Conservation (phyloP, 2,113 vertebrate genomes). For the Alligator sinensis region DNA sequence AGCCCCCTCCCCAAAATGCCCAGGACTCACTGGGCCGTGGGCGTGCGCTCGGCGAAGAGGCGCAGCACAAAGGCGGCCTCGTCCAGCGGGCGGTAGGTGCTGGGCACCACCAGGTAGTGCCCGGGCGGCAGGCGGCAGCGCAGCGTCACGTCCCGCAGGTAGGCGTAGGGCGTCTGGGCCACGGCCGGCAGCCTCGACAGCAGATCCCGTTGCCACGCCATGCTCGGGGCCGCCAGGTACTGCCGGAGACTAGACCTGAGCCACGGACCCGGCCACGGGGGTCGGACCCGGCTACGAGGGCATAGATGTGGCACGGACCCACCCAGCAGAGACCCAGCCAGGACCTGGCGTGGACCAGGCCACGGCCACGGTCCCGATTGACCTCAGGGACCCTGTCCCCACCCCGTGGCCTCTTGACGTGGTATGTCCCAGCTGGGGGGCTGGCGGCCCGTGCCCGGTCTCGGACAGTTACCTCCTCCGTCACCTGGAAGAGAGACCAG, state of each 20-base stretch:
- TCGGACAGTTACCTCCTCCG: slow-evolving; percentile 61
- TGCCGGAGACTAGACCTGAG: not conserved
- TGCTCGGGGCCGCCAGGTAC: slow-evolving; percentile 56
- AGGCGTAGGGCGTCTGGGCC: slow-evolving; percentile 19
- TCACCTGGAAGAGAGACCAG: slow-evolving; percentile 49
- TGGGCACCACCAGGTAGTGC: slow-evolving; percentile 74
- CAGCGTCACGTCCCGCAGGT: slow-evolving; percentile 65
- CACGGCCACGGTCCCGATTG: too few relatives aligned
- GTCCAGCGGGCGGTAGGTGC: slow-evolving; percentile 45
- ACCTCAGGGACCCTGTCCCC: too few relatives aligned
- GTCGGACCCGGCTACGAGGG: too few relatives aligned
- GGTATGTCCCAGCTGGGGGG: too few relatives aligned
- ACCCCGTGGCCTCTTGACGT: too few relatives aligned
- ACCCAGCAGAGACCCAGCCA: too few relatives aligned
- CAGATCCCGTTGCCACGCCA: slow-evolving; percentile 36
- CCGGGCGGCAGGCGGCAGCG: slow-evolving; percentile 62
- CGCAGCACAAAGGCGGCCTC: slow-evolving; percentile 71
- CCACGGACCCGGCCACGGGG: too few relatives aligned
- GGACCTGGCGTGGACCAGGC: too few relatives aligned
- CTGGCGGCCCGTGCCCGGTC: too few relatives aligned
- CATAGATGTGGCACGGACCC: too few relatives aligned
- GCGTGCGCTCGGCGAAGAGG: slow-evolving; percentile 63
- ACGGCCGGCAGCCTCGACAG: slow-evolving; percentile 47
- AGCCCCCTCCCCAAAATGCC: too few relatives aligned
- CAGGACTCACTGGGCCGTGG: slow-evolving; percentile 56